These are phyloP conservation scores for Zaprionus camerounensis DNA, from an alignment of 1,140 invertebrate genomes.

Conservation along the genomic window DNA sequence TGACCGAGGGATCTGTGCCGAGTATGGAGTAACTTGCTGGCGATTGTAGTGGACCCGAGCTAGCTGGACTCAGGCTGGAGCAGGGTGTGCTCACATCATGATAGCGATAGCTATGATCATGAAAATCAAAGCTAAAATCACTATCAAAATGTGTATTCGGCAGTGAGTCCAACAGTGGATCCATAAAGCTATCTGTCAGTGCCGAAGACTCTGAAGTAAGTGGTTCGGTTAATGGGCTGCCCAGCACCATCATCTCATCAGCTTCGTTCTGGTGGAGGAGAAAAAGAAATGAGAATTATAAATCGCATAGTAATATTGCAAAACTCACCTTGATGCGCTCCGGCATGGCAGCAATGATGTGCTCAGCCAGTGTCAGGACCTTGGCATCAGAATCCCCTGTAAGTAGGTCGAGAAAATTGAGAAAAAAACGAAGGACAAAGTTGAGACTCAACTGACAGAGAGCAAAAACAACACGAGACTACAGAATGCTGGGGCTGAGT, in stretches of 20 bases:
- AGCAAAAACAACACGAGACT: conserved; percentile 62
- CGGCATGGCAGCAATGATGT: conserved; percentile 98
- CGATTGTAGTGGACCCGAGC: conserved; percentile 82
- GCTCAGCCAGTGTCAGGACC: conserved; percentile 97
- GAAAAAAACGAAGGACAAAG: background rate
- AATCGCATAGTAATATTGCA: background rate
- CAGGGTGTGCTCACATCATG: conserved; percentile 91
- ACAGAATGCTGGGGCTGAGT: conserved; percentile 27
- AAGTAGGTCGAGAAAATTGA: conserved; percentile 80
- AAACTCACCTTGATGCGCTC: conserved; percentile 94
- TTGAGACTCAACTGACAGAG: conserved; percentile 28
- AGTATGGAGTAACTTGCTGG: conserved; percentile 86
- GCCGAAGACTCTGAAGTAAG: conserved; percentile 84
- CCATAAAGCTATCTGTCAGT: conserved; percentile 87
- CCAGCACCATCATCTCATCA: conserved; percentile 84
- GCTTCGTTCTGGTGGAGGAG: conserved; percentile 70
- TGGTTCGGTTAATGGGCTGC: conserved; percentile 84
- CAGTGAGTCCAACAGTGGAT: conserved; percentile 87
- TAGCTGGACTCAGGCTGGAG: conserved; percentile 90
- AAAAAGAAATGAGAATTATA: background rate
- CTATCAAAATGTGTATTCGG: conserved; percentile 86
- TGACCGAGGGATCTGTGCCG: conserved; percentile 88
- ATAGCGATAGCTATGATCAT: conserved; percentile 91
- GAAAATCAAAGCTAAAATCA: conserved; percentile 91
- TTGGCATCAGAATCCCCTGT: conserved; percentile 95